phyloP scores from a whole-genome alignment of 64 coral and sea anemone genomes.

The Platygyra sinensis region DNA sequence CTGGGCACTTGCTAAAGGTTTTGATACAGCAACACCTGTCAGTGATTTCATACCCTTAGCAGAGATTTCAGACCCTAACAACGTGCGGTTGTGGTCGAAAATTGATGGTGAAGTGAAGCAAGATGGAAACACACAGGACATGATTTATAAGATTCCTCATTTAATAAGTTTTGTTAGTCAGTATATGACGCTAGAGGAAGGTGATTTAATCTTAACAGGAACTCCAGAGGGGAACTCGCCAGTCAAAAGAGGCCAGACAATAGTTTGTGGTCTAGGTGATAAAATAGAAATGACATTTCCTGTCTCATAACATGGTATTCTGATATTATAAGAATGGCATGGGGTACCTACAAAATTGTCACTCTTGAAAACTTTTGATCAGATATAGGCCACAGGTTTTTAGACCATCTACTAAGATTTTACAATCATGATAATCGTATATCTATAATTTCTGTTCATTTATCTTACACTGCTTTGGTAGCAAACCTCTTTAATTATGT shows the following conservation, averaged over 20 bases:
- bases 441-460: too few relatives aligned
- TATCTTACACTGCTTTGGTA: too few relatives aligned
- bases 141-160: slow-evolving; percentile 96
- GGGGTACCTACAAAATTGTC: too few relatives aligned
- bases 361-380: too few relatives aligned
- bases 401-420: too few relatives aligned
- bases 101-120: slow-evolving; percentile 76
- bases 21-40: slow-evolving; percentile 89
- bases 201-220: slow-evolving; percentile 92
- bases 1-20: slow-evolving; percentile 91
- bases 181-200: slow-evolving; percentile 90
- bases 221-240: slow-evolving; percentile 78
- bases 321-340: not conserved
- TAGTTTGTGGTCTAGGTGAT: slow-evolving; percentile 81
- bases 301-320: not conserved
- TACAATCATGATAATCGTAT: too few relatives aligned
- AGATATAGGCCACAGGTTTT: too few relatives aligned
- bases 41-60: slow-evolving; percentile 73
- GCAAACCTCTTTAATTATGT: too few relatives aligned
- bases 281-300: slow-evolving; percentile 82
- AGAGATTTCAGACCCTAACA: slow-evolving; percentile 69
- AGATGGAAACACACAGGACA: slow-evolving; percentile 90
- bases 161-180: slow-evolving; percentile 94
- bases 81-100: slow-evolving; percentile 88
- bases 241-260: slow-evolving; percentile 78